Conservation (phyloP, 2,113 vertebrate species). For the Hemichromis elongatus region DNA sequence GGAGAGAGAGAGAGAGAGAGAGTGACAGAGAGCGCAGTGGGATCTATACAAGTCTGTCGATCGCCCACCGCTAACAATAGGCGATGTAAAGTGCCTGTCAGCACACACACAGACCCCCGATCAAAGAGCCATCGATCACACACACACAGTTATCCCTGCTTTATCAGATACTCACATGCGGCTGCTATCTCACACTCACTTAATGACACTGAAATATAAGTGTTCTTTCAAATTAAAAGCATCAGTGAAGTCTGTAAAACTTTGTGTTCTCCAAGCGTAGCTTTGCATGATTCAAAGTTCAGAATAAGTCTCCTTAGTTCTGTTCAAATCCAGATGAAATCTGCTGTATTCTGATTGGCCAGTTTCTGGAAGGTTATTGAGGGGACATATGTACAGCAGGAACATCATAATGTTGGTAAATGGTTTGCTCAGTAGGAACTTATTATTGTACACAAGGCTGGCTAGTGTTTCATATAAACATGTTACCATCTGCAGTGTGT, state of each 20-base stretch:
- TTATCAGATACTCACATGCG: neutral
- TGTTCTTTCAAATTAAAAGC: neutral
- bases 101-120: conserved; percentile 72
- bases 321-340: neutral
- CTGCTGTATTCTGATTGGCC: neutral
- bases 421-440: neutral
- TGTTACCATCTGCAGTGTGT: neutral
- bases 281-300: neutral
- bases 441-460: neutral
- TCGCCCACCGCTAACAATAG: conserved; percentile 78
- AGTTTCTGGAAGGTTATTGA: neutral
- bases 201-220: neutral
- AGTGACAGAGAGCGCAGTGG: conserved; percentile 55
- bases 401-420: neutral
- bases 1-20: conserved; percentile 77
- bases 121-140: conserved; percentile 79
- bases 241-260: neutral
- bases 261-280: neutral
- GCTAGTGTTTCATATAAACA: neutral
- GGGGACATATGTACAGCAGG: neutral
- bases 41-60: conserved; percentile 84
- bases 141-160: neutral
- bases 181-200: neutral
- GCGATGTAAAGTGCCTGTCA: conserved; percentile 80
- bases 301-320: neutral